Percentiles rank a stretch among this genome's conserved stretches.
Evolutionary conservation across 1,140 invertebrate species (phyloP).

Genomic region (Leptinotarsa undecemlineata): DNA sequence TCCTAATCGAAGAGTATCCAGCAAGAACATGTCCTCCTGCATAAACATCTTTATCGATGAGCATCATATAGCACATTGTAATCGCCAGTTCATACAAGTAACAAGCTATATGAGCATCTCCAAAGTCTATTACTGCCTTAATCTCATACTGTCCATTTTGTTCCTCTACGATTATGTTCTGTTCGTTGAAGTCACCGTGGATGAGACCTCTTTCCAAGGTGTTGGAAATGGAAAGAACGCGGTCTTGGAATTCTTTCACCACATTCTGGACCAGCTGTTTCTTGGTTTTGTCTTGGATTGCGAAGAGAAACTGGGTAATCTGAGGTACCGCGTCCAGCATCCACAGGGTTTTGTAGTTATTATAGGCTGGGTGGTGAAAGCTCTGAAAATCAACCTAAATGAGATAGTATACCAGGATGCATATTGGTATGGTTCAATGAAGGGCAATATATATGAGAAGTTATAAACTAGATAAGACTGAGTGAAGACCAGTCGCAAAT

Average conservation of each 20-base stretch:
- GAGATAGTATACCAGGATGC: too few relatives aligned
- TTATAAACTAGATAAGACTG: too few relatives aligned
- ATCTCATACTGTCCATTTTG: constrained; percentile 58
- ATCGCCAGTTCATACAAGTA: constrained; percentile 85
- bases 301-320: constrained; percentile 71
- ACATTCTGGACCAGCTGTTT: constrained; percentile 65
- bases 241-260: constrained; percentile 67
- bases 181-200: constrained; percentile 89
- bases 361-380: constrained; percentile 73
- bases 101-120: constrained; percentile 74
- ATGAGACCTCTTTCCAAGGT: constrained; percentile 74
- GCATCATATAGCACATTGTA: constrained; percentile 77
- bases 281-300: constrained; percentile 65
- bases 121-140: constrained; percentile 79
- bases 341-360: constrained; percentile 71
- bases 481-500: too few relatives aligned
- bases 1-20: constrained; percentile 69
- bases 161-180: constrained; percentile 75
- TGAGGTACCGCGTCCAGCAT: constrained; percentile 69
- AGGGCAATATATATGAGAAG: neutral
- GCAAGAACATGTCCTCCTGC: constrained; percentile 73
- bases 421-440: neutral
- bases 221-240: constrained; percentile 62
- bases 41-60: constrained; percentile 65
- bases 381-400: constrained; percentile 54